Base-by-base conservation (phyloP, 2,888 invertebrate species). In the Matsumyia berberina region DNA sequence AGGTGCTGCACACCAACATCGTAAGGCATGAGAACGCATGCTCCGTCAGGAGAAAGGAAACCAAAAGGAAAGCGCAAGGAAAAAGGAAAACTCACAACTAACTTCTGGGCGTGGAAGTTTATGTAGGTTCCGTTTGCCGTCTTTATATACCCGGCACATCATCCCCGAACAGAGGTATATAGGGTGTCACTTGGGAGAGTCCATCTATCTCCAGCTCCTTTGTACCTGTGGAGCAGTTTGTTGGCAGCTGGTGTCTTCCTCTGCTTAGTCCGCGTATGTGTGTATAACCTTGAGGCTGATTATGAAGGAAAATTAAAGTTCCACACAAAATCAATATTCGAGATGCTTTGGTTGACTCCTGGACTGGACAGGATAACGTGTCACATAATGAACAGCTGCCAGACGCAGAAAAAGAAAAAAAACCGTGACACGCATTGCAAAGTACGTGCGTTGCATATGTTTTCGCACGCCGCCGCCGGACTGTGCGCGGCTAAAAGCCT, bases 21-120 rank as follows among this genome's bases (percentile, higher is more conserved):
- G 70, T 51, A 77, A 69, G 35, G 9, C 83, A 73, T 57, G 72
- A 85, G 85, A 70, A 85, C 85, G 85, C 85, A 85, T 85, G 85
- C 85, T 85, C 77, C 73, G 19, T n/a, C n/a, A 5, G 9, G 53
- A 29, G n/a, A 15, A 42, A 55, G 31, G 17, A 78, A 69, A 85
- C 70, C 74, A 79, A 79, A 81, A 76, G 64, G 35, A 81, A 76
- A 81, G 24, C 42, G 31, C 8, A 42, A 64, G 62, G 44, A 39
- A 62, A 66, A 37, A 57, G 49, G 33, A 31, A 17, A 33, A 58
- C 31, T 44, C 35, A 9, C 15, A 29, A 49, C 19, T 39, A 60
- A 79, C 58, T 79, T 85, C 69, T 74, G 85, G 85, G 85, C 85
- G 85, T 85, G 85, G 85, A 85, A 80, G 79, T 79, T 79, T 79